Base-by-base conservation (phyloP, 2,888 invertebrate genomes). In the Cephus sareptanus region DNA sequence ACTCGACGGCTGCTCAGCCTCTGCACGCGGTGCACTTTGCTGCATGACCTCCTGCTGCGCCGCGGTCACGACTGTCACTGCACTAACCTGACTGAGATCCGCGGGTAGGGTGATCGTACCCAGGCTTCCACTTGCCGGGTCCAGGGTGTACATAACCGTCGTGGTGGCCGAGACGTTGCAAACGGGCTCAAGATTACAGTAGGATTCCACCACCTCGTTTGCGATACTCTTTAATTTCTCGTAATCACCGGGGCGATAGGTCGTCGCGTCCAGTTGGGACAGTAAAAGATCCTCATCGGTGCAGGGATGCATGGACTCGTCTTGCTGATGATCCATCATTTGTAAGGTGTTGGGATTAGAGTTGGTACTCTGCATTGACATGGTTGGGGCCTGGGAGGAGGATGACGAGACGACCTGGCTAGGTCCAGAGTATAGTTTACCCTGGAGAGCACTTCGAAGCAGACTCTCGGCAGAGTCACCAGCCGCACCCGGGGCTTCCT, bases 141-240 rank as follows among this genome's bases (percentile, higher is more conserved):
- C 91, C 68, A 91, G 75, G 0, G 91, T 91, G 76, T 91, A 91
- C 90, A 91, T 91, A n/a, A 91, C 90, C n/a, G 91, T 91, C 12
- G 91, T 91, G 15, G 90, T 89, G 12, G 83, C 76, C 1, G 89
- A 87, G 0, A 89, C 85, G 0, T 89, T 89, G 76, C 89, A 90
- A 81, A 89, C 88, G 90, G 80, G 94, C 92, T 92, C 96, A 94
- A 92, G 94, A 94, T 85, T 96, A 94, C 90, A 95, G 94, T 86
- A 96, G 0, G 95, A 95, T 88, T 96, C 96, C 0, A 95, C 96
- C 37, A 97, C 95, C 89, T 97, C 97, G 85, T 95, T 95, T 56
- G 96, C 96, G 92, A 97, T 96, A 86, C 96, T 93, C 89, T 97
- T 97, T 80, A 97, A 93, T 89, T 97, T 97, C 89, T 97, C 97